Evolutionary conservation across 2,797 vertebrate genomes (phyloP), one percentile per base, ranked within the genome.

Genomic region (Crypturellus tataupa): DNA sequence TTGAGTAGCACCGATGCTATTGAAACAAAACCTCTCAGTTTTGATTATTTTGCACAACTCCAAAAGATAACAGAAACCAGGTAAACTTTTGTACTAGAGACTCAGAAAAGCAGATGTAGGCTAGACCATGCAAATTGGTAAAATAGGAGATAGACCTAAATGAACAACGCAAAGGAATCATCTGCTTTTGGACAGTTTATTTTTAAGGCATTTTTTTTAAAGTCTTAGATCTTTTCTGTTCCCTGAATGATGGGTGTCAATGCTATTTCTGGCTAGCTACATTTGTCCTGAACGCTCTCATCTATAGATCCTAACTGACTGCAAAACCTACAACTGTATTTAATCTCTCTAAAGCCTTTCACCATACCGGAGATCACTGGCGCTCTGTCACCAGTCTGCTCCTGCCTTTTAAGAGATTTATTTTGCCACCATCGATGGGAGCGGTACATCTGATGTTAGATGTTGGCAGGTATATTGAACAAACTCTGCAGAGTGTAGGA

Each of bases 261-360:
- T 81, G 69, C 80, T 70, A 68, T 80, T 60, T 91, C 65, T 92
- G 70, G 63, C 80, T 83, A 68, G 90, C 70, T 63, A 79, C 23
- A 17, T 6, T 69, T 68, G n/a, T 76, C 0, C 1, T 84, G 89
- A 79, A 79, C 81, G 20, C 46, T 72, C 21, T 49, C 12, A 17
- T 69, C 44, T 58, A 23, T 47, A 89, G 73, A 70, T 85, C 80
- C 70, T 21, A 4, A 64, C 55, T 56, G 27, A 21, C 77, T 89
- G 87, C 67, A 96, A 87, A 92, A 76, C n/a, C 42, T 78, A 60
- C 72, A 49, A 70, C 58, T 60, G 39, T 47, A 63, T 90, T 76
- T 93, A 60, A 72, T 77, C 21, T 92, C 59, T 82, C 68, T n/a
- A 78, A 95, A 91, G 92, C 91, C 67, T 87, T 89, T 70, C 51